Conservation (phyloP, 2,113 vertebrate species). For the Salvelinus sp. region DNA sequence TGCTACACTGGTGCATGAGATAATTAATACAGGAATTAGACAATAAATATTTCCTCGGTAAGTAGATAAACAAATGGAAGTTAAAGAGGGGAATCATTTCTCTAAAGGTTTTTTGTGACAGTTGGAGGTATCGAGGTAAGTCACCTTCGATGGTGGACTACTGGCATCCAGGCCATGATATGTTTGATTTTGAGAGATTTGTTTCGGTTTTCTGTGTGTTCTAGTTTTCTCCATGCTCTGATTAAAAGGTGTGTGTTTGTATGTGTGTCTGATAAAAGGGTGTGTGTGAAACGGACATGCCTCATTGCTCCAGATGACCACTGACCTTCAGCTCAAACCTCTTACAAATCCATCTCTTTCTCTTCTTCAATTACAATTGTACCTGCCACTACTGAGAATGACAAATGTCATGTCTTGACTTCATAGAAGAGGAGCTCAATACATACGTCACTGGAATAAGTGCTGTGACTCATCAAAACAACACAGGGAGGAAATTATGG, state of each 20-base stretch:
- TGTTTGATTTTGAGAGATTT: neutral
- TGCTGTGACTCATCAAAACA: slow-evolving; percentile 6
- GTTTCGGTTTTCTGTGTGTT: neutral
- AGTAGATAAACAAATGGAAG: slow-evolving; percentile 26
- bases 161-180: neutral
- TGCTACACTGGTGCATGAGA: slow-evolving; percentile 28
- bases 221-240: neutral
- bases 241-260: neutral
- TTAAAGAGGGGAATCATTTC: neutral
- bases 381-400: slow-evolving; percentile 3
- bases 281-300: neutral
- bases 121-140: neutral
- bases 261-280: neutral
- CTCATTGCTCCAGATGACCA: slow-evolving; percentile 5
- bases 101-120: neutral
- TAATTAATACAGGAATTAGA: slow-evolving; percentile 30
- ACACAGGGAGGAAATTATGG: neutral
- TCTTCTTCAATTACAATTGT: neutral
- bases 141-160: neutral
- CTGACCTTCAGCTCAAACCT: neutral
- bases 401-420: neutral
- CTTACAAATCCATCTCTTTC: slow-evolving; percentile 3
- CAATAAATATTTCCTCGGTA: slow-evolving; percentile 16
- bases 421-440: slow-evolving; percentile 10
- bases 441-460: slow-evolving; percentile 1